Evolutionary conservation across 2,888 invertebrate genomes (phyloP).

Genomic region (Thecophora atra): DNA sequence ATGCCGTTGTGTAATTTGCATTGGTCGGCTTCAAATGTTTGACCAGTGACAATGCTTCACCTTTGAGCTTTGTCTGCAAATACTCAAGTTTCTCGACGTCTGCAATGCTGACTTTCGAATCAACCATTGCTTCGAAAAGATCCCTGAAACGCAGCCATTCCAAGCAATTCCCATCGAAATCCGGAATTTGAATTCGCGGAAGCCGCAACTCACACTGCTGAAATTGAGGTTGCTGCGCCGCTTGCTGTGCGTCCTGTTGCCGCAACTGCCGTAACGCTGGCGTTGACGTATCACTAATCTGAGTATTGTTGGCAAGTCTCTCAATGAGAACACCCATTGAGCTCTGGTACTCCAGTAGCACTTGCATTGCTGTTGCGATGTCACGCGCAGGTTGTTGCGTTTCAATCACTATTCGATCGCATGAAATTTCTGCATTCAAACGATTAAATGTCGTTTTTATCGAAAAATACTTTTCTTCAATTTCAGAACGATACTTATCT

Average conservation of each 20-base stretch:
- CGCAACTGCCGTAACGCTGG: neutral
- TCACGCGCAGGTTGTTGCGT: constrained; percentile 10
- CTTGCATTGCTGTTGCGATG: constrained; percentile 28
- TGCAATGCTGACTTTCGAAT: too few species aligned
- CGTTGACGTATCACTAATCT: neutral
- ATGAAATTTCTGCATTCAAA: neutral
- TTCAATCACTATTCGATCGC: neutral
- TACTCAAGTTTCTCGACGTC: too few species aligned
- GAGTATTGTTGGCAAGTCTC: neutral
- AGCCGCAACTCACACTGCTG: neutral
- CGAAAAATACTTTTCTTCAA: constrained; percentile 31
- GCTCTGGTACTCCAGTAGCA: constrained; percentile 27
- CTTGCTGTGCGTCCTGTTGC: neutral
- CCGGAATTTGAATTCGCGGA: too few species aligned
- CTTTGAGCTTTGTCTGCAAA: too few species aligned
- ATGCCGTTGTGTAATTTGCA: too few species aligned
- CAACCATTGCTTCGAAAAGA: too few species aligned
- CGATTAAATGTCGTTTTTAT: constrained; percentile 24
- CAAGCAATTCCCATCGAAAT: too few species aligned
- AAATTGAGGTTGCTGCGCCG: neutral
- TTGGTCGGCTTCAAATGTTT: too few species aligned
- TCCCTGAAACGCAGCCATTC: too few species aligned
- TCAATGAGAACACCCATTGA: constrained; percentile 28
- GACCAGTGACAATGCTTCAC: too few species aligned
- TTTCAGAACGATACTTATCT: too few species aligned